Evolutionary conservation across 2,113 vertebrate genomes (phyloP).

Genomic region (Dipodomys ordii): DNA sequence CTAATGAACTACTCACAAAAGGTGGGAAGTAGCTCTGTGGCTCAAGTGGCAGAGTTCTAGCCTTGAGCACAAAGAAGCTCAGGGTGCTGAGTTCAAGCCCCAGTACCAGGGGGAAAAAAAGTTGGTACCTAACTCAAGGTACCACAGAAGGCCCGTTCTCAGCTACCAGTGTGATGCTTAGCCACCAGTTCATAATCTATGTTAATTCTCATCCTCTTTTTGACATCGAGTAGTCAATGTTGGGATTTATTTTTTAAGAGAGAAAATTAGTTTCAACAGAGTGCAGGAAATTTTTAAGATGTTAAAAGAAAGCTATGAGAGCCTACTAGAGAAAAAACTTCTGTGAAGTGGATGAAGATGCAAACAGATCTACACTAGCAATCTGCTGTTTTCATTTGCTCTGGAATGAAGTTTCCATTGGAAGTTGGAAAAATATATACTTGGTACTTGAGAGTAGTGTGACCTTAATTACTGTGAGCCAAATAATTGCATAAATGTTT

Average conservation of each 20-base stretch:
- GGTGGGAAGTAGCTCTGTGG: no score
- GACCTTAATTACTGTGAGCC: not conserved
- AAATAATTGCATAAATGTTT: not conserved
- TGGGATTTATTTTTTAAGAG: not conserved
- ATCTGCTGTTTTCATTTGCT: not conserved
- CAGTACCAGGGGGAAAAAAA: no score
- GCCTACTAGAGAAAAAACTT: not conserved
- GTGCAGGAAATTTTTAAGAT: not conserved
- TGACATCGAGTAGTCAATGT: not conserved
- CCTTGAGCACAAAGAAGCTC: no score
- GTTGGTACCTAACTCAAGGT: not conserved
- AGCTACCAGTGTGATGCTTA: no score
- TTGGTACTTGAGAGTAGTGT: not conserved
- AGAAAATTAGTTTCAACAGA: not conserved
- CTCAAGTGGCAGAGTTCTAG: no score
- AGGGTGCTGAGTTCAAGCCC: no score
- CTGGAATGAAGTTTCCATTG: not conserved
- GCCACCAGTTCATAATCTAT: not conserved
- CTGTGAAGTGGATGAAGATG: not conserved
- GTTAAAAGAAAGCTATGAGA: not conserved
- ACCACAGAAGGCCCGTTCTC: not conserved
- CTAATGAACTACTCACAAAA: no score
- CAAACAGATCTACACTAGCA: not conserved
- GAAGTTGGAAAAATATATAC: not conserved
- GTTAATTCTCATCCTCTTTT: not conserved